These are phyloP conservation scores for Cantharis nigra DNA, from an alignment of 2,888 invertebrate genomes.

Conservation along the genomic window DNA sequence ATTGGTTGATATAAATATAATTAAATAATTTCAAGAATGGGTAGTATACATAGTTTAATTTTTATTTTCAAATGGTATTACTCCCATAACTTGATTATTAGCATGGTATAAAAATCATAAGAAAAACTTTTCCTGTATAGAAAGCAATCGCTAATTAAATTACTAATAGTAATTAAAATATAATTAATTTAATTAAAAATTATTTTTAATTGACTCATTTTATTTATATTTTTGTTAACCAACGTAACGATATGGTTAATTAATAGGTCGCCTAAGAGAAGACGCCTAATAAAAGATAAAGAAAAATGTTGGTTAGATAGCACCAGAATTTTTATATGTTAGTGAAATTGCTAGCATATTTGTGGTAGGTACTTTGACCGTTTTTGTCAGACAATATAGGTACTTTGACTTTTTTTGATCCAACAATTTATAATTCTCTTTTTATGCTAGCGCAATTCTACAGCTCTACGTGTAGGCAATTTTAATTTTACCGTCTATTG, in stretches of 20 bases:
- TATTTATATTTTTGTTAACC: background rate
- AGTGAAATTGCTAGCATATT: background rate
- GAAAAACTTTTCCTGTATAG: background rate
- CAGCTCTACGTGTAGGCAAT: background rate
- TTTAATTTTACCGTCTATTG: background rate
- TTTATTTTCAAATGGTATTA: background rate
- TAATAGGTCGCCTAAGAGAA: background rate
- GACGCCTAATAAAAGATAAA: background rate
- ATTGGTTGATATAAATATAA: background rate
- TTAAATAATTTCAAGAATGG: background rate
- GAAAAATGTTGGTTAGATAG: background rate
- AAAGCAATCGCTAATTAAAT: background rate
- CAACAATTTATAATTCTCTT: background rate
- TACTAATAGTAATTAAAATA: background rate
- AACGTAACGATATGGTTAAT: background rate
- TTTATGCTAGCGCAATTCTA: background rate
- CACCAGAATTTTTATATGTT: background rate
- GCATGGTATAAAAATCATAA: background rate
- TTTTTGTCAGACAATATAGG: background rate
- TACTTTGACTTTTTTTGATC: background rate
- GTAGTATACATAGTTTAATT: background rate
- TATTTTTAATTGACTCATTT: background rate
- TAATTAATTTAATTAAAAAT: background rate
- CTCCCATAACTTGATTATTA: background rate
- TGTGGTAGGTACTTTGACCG: background rate